A percentile compares a stretch with the other conserved stretches of the same genome.
phyloP scores from a whole-genome alignment of 2,888 invertebrate genomes.

The Osedax fenrisi region DNA sequence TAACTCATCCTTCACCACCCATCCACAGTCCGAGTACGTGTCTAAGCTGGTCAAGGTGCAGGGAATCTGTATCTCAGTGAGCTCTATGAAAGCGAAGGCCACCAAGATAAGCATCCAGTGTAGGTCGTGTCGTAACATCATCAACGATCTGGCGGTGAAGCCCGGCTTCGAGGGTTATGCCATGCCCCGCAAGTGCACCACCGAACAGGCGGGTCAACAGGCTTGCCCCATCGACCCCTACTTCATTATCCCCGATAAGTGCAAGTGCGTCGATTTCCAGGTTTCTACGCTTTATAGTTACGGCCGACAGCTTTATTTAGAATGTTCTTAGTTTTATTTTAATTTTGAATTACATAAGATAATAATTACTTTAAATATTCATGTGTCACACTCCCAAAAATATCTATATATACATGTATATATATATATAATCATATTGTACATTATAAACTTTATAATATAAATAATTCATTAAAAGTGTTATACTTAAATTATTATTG shows the following conservation, averaged over 20 bases:
- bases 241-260: slow-evolving; percentile 93
- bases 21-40: slow-evolving; percentile 71
- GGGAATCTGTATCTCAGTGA: slow-evolving; percentile 85
- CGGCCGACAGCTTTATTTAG: no score
- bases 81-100: slow-evolving; percentile 86
- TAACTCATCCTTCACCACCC: no score
- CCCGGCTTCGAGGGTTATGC: slow-evolving; percentile 91
- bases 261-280: slow-evolving; percentile 93
- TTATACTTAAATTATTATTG: no score
- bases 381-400: no score
- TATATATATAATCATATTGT: no score
- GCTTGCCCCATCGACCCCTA: slow-evolving; percentile 94
- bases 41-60: slow-evolving; percentile 84
- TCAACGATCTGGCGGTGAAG: slow-evolving; percentile 76
- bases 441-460: no score
- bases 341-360: no score
- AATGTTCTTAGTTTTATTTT: no score
- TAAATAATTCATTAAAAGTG: no score
- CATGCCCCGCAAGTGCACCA: slow-evolving; percentile 81
- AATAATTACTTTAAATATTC: no score
- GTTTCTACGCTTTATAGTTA: no score
- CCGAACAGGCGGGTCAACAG: slow-evolving; percentile 78
- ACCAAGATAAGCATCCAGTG: slow-evolving; percentile 89
- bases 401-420: no score
- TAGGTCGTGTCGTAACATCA: slow-evolving; percentile 74